Evolutionary conservation across 2,888 invertebrate genomes (phyloP).

Genomic region (Lasioglossum marginatum): DNA sequence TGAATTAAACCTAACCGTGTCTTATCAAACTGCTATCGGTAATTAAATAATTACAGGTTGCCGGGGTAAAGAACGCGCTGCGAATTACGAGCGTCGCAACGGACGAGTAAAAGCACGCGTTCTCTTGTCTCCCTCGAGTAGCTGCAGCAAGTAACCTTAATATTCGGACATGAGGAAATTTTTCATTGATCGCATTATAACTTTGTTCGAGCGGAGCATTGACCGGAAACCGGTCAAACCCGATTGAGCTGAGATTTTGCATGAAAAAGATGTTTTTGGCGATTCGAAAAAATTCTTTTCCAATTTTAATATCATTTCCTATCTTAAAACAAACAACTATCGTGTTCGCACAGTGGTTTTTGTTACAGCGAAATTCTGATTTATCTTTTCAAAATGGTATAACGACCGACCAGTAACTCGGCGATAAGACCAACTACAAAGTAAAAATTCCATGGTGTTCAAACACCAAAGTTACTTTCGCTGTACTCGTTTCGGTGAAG

Average conservation of each 20-base stretch:
- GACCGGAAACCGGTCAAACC: background rate
- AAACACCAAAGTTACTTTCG: background rate
- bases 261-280: too few species aligned
- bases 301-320: too few species aligned
- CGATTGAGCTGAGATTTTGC: background rate
- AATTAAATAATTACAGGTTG: background rate
- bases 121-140: conserved; percentile 24
- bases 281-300: too few species aligned
- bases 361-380: too few species aligned
- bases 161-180: background rate
- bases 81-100: background rate
- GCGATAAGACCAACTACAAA: background rate
- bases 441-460: background rate
- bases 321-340: too few species aligned
- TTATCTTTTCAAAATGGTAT: too few species aligned
- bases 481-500: conserved; percentile 17
- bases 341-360: too few species aligned
- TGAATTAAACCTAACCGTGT: conserved; percentile 15
- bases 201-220: background rate
- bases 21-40: background rate
- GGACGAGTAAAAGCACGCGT: conserved; percentile 14
- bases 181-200: background rate
- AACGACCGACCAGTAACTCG: background rate
- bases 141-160: background rate
- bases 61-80: background rate